Base-by-base conservation (phyloP, 2,113 vertebrate species). In the Plecotus auritus region DNA sequence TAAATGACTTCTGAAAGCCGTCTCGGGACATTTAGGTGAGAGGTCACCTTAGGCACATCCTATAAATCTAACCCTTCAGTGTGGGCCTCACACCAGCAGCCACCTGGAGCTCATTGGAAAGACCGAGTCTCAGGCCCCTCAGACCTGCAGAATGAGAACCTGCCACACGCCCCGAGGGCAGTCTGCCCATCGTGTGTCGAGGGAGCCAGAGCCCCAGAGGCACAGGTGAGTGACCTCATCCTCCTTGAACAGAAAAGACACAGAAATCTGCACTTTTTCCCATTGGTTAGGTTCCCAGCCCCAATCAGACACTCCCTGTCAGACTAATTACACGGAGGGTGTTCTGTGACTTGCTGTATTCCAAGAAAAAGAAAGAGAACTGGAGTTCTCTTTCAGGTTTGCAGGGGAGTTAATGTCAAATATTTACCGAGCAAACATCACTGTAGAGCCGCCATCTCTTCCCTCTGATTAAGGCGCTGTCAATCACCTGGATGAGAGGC, bases 351-450 rank as follows among this genome's bases (percentile, higher is more conserved):
- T 97, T 73, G 70, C 90, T 61, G 77, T 91, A 51, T 95, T 97
- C 95, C 82, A 94, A 76, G 85, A 77, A 92, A 96, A 96, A 96
- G 96, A 95, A 97, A 96, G 96, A 95, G 93, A 94, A 87, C 87
- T 96, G 96, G 96, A 96, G 95, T 96, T 97, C 94, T 93, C 92
- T 96, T 97, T 96, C 93, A 93, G 97, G 91, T 97, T 96, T 97
- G 91, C 96, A 67, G 96, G 95, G 93, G 90, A 96, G 95, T 96
- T 97, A 82, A 96, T 96, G 95, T 97, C 96, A 97, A 96, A 97
- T 97, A 97, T 97, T 98, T 97, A 96, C 95, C 90, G 95, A 96
- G 96, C 94, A 97, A 97, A 96, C 95, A 96, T 97, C 95, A 95
- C 78, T 92, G 92, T 85, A 37, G 76, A 94, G 82, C 73, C 61